Base-by-base conservation (phyloP, 2,113 vertebrate genomes). In the Hemicordylus capensis region DNA sequence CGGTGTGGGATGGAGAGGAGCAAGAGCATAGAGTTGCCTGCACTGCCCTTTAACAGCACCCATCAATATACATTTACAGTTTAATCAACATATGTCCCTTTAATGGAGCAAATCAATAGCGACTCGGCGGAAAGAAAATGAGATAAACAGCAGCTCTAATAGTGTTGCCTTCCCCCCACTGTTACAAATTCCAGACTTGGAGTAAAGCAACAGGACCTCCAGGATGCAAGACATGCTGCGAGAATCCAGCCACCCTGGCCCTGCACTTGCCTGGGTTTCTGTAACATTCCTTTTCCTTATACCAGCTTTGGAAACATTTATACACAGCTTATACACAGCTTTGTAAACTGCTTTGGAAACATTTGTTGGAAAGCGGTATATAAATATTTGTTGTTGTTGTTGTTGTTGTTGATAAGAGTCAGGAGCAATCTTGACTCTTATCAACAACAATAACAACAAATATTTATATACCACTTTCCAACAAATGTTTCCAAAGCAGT, bases 101-200 rank as follows among this genome's bases (percentile, higher is more conserved):
- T 46, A 85, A 9, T 1, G 9, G 61, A 39, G 78, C 75, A 63
- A 48, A 90, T 91, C 89, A 44, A 94, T 89, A 31, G 70, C 63
- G 51, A 74, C 84, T 82, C 79, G 48, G 7, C 0, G 85, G 91
- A 74, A 86, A 93, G 89, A 92, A 91, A 94, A 95, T 1, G 86
- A 90, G 92, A 94, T 94, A 91, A 94, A 90, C 37, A 61, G 31
- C 0, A 46, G 66, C 84, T 58, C 86, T 92, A 83, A 85, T 51
- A 87, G 79, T 0, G 0, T 79, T 86, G 63, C 86, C 59, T 87
- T 90, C 75, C 44, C 46, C 83, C 90, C 24, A 51, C 81, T 14
- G 78, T 84, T 1, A 56, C 79, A 81, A 87, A 15, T 59, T 42
- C 54, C 22, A 19, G 58, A 0, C 1, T 31, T 24, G 0, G 44